Evolutionary conservation across 2,797 vertebrate species (phyloP).

Genomic region (Prionace glauca): DNA sequence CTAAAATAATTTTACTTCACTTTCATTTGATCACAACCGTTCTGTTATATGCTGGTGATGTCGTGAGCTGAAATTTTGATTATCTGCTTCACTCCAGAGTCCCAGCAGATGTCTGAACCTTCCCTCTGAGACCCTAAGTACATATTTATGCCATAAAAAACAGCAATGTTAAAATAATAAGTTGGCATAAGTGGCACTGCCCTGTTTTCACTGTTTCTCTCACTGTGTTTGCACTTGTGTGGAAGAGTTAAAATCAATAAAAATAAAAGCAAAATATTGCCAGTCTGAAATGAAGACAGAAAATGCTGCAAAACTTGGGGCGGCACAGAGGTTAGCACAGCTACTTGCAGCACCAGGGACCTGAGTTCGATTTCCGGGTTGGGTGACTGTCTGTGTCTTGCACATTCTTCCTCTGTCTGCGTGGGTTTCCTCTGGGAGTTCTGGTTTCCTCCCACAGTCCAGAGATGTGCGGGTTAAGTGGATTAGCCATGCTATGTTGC

Average conservation of each 20-base stretch:
- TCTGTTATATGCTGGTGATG: background rate
- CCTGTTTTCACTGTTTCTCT: background rate
- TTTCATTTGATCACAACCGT: background rate
- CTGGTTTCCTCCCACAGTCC: no score
- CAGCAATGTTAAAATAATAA: background rate
- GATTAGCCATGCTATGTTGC: no score
- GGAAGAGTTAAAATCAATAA: background rate
- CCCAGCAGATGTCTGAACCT: background rate
- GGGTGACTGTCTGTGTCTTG: no score
- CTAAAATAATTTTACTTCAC: background rate
- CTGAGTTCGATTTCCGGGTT: no score
- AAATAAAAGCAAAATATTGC: no score
- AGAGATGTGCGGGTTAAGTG: no score
- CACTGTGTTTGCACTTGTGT: background rate
- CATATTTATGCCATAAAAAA: background rate
- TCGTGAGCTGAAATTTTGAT: background rate
- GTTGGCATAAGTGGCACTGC: background rate
- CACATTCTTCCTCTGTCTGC: no score
- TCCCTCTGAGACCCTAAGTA: background rate
- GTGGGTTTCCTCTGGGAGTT: no score
- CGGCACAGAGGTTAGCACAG: no score
- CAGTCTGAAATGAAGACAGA: no score
- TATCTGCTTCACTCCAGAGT: background rate
- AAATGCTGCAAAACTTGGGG: no score
- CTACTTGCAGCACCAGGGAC: no score